Conservation (phyloP, 2,797 vertebrate genomes). For the Petrocephalus schoutedeni region DNA sequence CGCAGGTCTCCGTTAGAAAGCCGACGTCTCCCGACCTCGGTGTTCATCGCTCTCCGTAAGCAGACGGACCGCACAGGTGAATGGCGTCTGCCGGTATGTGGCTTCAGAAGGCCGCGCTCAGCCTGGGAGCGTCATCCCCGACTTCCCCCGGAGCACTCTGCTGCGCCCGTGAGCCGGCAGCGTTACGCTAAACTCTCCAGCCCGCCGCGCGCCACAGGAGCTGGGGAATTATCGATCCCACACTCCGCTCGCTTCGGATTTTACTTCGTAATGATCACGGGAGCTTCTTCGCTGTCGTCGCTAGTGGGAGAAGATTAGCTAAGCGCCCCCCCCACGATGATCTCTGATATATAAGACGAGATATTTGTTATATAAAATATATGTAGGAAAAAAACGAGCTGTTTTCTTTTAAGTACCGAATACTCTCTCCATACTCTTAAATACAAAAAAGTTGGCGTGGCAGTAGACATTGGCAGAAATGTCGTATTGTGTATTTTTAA, state of each 20-base stretch:
- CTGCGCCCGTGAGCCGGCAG: background rate
- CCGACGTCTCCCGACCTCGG: background rate
- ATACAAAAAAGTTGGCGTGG: background rate
- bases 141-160: background rate
- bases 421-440: background rate
- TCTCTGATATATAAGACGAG: constrained; percentile 3
- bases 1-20: background rate
- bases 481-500: background rate
- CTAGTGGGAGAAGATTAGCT: background rate
- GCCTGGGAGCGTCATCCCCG: constrained; percentile 1
- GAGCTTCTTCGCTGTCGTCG: background rate
- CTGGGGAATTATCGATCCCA: constrained; percentile 5
- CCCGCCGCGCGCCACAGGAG: background rate
- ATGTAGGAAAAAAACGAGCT: background rate
- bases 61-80: background rate
- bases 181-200: constrained; percentile 15
- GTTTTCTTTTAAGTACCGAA: background rate
- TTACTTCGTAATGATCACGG: constrained; percentile 17
- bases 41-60: background rate
- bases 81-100: background rate
- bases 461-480: background rate
- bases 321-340: background rate
- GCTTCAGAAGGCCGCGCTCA: background rate
- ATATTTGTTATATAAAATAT: background rate
- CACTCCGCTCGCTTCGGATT: constrained; percentile 6